Percentiles rank a stretch among this genome's conserved stretches.
Conservation (phyloP, 2,113 vertebrate genomes). For the Callocephalon fimbriatum region DNA sequence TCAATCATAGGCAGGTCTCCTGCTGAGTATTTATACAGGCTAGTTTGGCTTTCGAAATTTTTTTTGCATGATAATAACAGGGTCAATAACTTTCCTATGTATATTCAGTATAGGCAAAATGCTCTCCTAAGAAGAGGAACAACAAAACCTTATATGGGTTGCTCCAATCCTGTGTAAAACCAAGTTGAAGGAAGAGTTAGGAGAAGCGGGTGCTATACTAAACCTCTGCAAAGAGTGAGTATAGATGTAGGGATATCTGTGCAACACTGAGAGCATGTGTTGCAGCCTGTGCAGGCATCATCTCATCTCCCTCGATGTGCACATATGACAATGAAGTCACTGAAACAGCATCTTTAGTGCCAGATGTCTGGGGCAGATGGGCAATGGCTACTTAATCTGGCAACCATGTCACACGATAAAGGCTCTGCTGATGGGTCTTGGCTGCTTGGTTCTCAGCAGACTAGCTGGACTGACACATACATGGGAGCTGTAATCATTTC, state of each 20-base stretch:
- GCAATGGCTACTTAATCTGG: neutral
- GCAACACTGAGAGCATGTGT: neutral
- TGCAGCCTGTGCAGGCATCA: neutral
- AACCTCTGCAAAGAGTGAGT: neutral
- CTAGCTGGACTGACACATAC: neutral
- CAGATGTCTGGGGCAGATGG: neutral
- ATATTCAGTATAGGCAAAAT: neutral
- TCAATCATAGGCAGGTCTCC: neutral
- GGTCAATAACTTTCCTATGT: neutral
- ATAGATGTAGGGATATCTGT: neutral
- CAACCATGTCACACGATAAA: neutral
- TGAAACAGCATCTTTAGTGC: neutral
- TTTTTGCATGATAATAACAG: neutral
- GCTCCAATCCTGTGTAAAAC: neutral
- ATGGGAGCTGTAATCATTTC: neutral
- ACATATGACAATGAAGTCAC: neutral
- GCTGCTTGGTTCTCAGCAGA: neutral
- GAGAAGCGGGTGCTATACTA: neutral
- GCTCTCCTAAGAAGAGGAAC: neutral
- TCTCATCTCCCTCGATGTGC: neutral
- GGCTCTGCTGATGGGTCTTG: neutral
- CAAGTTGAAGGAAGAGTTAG: neutral
- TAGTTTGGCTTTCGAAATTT: neutral
- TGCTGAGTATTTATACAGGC: slow-evolving; percentile 1
- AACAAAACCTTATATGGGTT: slow-evolving; percentile 13